These are phyloP conservation scores for Pituophis catenifer DNA, from an alignment of 2,113 vertebrate species.

Conservation along the genomic window DNA sequence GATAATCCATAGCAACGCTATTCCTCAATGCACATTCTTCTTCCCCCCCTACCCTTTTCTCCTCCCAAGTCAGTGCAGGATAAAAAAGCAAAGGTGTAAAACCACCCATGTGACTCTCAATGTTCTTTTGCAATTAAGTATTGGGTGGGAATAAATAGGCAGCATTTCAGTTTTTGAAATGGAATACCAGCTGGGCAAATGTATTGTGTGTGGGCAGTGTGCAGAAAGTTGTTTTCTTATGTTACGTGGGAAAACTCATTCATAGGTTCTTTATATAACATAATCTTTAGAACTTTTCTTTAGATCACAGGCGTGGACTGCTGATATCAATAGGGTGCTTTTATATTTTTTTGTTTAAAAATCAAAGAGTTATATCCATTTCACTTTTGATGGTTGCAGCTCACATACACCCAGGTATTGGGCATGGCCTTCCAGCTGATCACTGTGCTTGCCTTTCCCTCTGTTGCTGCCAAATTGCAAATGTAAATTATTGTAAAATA, in stretches of 20 bases:
- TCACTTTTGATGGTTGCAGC: neutral
- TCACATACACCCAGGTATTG: neutral
- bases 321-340: neutral
- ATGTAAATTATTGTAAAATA: neutral
- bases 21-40: neutral
- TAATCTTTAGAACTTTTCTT: neutral
- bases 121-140: neutral
- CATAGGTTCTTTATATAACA: neutral
- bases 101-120: neutral
- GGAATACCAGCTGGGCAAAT: neutral
- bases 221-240: neutral
- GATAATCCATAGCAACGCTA: conserved; percentile 23
- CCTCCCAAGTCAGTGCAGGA: neutral
- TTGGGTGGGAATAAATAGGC: neutral
- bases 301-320: neutral
- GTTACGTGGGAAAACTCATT: neutral
- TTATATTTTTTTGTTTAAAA: neutral
- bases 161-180: neutral
- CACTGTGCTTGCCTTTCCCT: neutral
- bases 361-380: neutral
- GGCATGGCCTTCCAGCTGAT: neutral
- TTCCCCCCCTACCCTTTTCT: neutral
- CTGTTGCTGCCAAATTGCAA: neutral
- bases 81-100: neutral
- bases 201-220: neutral